A percentile compares a stretch with the other conserved stretches of the same genome.
Conservation (phyloP, 2,888 invertebrate genomes). For the Himalopsyche japonica region DNA sequence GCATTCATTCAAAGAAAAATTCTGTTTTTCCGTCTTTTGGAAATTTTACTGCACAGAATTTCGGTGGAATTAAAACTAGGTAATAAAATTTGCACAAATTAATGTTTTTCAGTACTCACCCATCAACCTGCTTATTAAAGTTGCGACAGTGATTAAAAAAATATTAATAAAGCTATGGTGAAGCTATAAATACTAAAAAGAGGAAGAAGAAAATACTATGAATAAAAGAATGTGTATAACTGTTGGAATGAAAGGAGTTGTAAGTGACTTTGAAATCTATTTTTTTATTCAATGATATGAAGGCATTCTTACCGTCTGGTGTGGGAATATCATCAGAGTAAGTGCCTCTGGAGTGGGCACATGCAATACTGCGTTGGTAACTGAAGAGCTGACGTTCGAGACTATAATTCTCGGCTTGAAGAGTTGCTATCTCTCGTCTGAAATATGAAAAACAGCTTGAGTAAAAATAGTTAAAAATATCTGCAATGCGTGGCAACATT, state of each 20-base stretch:
- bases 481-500: too few relatives aligned
- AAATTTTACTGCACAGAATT: too few relatives aligned
- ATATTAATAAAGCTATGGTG: background rate
- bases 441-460: slow-evolving; percentile 36
- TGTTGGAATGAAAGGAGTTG: background rate
- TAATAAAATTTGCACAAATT: too few relatives aligned
- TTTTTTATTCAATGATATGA: slow-evolving; percentile 27
- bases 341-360: slow-evolving; percentile 67
- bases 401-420: slow-evolving; percentile 83
- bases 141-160: background rate
- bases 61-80: too few relatives aligned
- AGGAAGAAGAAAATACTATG: background rate
- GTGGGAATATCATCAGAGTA: slow-evolving; percentile 51
- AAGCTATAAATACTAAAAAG: background rate
- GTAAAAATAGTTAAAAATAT: too few relatives aligned
- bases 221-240: background rate
- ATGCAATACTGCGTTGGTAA: slow-evolving; percentile 79
- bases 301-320: slow-evolving; percentile 47
- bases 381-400: slow-evolving; percentile 81
- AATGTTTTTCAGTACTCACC: too few relatives aligned
- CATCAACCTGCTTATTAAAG: too few relatives aligned
- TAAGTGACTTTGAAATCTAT: background rate
- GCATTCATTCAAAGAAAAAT: too few relatives aligned
- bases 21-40: too few relatives aligned
- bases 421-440: slow-evolving; percentile 76